phyloP scores from a whole-genome alignment of 2,797 vertebrate genomes.

The Chelon labrosus region DNA sequence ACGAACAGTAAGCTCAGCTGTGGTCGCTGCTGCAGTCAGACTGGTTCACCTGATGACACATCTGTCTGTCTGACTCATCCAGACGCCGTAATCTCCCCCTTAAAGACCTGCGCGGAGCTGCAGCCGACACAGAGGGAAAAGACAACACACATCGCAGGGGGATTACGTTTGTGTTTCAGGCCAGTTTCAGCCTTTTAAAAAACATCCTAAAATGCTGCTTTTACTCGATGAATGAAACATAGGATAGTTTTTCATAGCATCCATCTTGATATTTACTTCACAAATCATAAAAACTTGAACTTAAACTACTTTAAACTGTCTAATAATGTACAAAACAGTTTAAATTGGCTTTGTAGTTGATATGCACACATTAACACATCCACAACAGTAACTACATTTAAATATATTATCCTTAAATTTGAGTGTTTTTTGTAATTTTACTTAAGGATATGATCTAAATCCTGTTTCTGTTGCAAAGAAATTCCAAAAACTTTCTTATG shows the following conservation, averaged over 20 bases:
- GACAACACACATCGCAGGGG: conserved; percentile 3
- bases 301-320: too few relatives aligned
- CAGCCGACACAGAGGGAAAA: conserved; percentile 17
- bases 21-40: conserved; percentile 35
- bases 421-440: too few relatives aligned
- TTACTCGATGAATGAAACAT: neutral
- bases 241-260: too few relatives aligned
- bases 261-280: too few relatives aligned
- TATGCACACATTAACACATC: too few relatives aligned
- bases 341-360: too few relatives aligned
- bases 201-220: neutral
- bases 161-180: conserved; percentile 30
- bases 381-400: too few relatives aligned
- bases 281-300: too few relatives aligned
- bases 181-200: conserved; percentile 14
- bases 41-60: conserved; percentile 70
- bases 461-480: neutral
- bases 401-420: too few relatives aligned
- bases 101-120: conserved; percentile 19
- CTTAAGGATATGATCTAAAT: too few relatives aligned
- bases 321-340: too few relatives aligned
- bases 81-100: conserved; percentile 59
- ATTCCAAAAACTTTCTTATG: too few relatives aligned
- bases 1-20: conserved; percentile 36
- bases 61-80: conserved; percentile 59